Conservation (phyloP, 1,140 invertebrate genomes). For the Drosophila orosa region DNA sequence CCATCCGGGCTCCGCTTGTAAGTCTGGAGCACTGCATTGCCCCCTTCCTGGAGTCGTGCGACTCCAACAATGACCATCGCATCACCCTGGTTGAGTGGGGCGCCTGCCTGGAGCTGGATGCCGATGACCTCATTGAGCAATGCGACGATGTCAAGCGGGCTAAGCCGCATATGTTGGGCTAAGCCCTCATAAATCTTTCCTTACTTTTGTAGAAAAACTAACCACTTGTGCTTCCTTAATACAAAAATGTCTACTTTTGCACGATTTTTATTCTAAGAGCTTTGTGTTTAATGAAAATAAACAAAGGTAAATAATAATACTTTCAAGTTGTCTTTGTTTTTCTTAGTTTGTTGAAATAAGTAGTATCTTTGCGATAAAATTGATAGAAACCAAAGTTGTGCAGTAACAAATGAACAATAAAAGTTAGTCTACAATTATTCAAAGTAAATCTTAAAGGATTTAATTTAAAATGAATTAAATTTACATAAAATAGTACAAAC, state of each 20-base stretch:
- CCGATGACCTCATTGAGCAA: conserved; percentile 84
- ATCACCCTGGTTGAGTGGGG: conserved; percentile 97
- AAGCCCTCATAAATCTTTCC: conserved; percentile 3
- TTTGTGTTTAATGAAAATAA: conserved; percentile 30
- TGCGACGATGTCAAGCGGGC: conserved; percentile 79
- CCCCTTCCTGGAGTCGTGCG: conserved; percentile 96
- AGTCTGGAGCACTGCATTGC: conserved; percentile 97
- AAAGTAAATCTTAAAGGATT: no score
- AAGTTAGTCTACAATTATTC: no score
- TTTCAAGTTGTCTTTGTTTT: neutral
- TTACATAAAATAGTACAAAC: no score
- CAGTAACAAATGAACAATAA: no score
- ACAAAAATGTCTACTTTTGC: conserved; percentile 19
- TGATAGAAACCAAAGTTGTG: no score
- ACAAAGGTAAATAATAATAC: conserved; percentile 9
- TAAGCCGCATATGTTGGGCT: conserved; percentile 70
- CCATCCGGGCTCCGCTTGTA: conserved; percentile 95
- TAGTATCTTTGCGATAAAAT: neutral
- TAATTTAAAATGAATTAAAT: no score
- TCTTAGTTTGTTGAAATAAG: neutral
- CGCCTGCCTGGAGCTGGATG: conserved; percentile 93
- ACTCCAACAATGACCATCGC: conserved; percentile 93
- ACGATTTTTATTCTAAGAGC: conserved; percentile 4
- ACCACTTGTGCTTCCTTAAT: conserved; percentile 15
- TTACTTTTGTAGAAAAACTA: conserved; percentile 11